Evolutionary conservation across 2,797 vertebrate genomes (phyloP).

Genomic region (Poecilia velifera): DNA sequence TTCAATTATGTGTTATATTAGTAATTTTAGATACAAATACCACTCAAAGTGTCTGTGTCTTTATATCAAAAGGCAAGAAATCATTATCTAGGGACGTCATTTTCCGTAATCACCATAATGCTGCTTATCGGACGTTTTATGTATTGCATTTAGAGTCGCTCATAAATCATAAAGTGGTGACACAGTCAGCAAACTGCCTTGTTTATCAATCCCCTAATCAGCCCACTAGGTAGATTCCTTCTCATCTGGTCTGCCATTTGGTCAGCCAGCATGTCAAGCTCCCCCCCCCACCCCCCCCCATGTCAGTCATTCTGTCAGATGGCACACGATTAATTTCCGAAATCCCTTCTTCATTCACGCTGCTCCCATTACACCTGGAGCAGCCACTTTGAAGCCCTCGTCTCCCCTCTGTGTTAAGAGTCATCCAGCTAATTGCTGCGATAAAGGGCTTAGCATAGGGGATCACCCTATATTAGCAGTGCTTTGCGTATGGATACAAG

Average conservation of each 20-base stretch:
- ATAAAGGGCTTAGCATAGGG: slow-evolving; percentile 76
- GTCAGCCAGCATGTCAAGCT: slow-evolving; percentile 26
- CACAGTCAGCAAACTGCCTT: slow-evolving; percentile 23
- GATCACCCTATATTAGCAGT: slow-evolving; percentile 75
- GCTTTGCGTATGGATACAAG: slow-evolving; percentile 71
- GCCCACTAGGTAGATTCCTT: slow-evolving; percentile 7
- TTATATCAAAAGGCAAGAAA: neutral
- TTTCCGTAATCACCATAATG: neutral
- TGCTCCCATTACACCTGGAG: slow-evolving; percentile 57
- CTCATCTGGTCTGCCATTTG: slow-evolving; percentile 31
- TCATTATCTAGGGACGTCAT: neutral
- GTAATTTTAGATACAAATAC: neutral
- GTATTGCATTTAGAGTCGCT: neutral
- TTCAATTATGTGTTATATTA: neutral
- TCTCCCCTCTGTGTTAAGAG: slow-evolving; percentile 68
- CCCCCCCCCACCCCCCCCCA: neutral
- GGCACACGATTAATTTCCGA: slow-evolving; percentile 63
- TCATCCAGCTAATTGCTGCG: slow-evolving; percentile 76
- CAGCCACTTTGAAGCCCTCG: slow-evolving; percentile 60
- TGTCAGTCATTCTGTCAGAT: slow-evolving; percentile 40
- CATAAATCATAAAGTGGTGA: slow-evolving; percentile 18
- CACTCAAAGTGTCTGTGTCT: neutral
- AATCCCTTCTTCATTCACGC: slow-evolving; percentile 58
- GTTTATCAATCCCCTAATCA: slow-evolving; percentile 14
- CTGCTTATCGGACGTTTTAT: slow-evolving; percentile 11